A percentile compares a stretch with the other conserved stretches of the same genome.
Conservation (phyloP, 2,113 vertebrate species). For the Lamprologus lemairii region DNA sequence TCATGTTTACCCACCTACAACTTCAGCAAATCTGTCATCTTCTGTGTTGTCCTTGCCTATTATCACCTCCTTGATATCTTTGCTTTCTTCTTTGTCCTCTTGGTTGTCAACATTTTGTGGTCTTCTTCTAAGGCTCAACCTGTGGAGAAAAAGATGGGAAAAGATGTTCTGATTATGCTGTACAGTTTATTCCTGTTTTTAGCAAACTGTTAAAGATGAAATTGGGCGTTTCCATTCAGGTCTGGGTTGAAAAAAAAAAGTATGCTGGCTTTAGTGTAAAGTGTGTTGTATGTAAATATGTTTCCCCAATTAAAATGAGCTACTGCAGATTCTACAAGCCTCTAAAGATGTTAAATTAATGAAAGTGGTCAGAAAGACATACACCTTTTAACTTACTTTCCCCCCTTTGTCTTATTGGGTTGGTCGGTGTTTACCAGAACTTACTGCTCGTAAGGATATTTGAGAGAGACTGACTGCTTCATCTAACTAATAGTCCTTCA, state of each 20-base stretch:
- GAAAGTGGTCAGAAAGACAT: not conserved
- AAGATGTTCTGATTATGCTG: not conserved
- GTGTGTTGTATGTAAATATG: not conserved
- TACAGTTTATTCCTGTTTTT: not conserved
- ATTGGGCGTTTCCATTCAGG: not conserved
- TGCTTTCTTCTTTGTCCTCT: not conserved
- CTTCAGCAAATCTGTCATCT: constrained; percentile 9
- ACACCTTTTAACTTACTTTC: not conserved
- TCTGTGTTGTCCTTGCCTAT: not conserved
- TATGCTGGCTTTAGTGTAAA: not conserved
- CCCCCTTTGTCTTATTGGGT: not conserved
- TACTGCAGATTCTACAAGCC: not conserved
- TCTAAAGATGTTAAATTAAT: not conserved
- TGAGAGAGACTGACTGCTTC: not conserved
- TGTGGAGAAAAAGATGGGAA: not conserved
- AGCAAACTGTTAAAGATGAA: not conserved
- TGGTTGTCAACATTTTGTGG: not conserved
- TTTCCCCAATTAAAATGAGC: not conserved
- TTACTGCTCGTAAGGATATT: not conserved
- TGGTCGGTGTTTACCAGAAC: not conserved
- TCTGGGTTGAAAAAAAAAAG: not conserved
- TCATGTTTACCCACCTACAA: constrained; percentile 37
- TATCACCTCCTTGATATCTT: not conserved
- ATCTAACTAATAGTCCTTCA: not conserved
- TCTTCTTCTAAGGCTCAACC: not conserved